Base-by-base conservation (phyloP, 2,888 invertebrate genomes). In the Thymelicus acteon region DNA sequence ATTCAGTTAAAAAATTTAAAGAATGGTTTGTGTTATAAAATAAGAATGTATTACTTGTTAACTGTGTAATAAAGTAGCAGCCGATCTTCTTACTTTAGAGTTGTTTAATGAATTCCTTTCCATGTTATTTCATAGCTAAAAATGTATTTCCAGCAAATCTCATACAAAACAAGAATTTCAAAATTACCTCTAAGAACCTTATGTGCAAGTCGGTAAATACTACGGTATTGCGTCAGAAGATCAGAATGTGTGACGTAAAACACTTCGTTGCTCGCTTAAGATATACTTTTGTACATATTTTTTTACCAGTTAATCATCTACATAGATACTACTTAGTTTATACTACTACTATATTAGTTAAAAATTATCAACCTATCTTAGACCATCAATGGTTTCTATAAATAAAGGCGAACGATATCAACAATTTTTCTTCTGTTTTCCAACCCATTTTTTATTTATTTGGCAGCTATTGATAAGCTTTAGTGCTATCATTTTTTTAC, bases 181-280 rank as follows among this genome's bases (percentile, higher is more conserved):
- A 60, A 67, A 67, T 67, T 60, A 60, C 37, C 49, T 60, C 60
- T 15, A 49, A 54, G 61, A 54, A 68, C 54, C 61, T 62, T 54
- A 68, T 62, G 62, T 68, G 62, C 48, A 64, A 69, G 48, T 49
- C 48, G 57, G 61, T 60, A 15, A 40, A 39, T 39, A 68, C 47
- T 31, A 31, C 31, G 31, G 31, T 57, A 60, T 70, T 63, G 69
- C 69, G 49, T 70, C 69, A 70, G 69, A 12, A 64, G 49, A 58
- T 70, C 48, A 70, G 69, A 70, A 70, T 70, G 69, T 64, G 47
- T 64, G 63, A 64, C 69, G 69, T 60, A 60, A 70, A 54, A 68
- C 54, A 47, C 63, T 69, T 57, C 39, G 54, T 44, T 61, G 62
- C 62, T 47, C 47, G 13, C 54, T 48, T 54, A 65, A 40, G 54